phyloP scores from a whole-genome alignment of 2,113 vertebrate genomes.

The Asarcornis scutulata region DNA sequence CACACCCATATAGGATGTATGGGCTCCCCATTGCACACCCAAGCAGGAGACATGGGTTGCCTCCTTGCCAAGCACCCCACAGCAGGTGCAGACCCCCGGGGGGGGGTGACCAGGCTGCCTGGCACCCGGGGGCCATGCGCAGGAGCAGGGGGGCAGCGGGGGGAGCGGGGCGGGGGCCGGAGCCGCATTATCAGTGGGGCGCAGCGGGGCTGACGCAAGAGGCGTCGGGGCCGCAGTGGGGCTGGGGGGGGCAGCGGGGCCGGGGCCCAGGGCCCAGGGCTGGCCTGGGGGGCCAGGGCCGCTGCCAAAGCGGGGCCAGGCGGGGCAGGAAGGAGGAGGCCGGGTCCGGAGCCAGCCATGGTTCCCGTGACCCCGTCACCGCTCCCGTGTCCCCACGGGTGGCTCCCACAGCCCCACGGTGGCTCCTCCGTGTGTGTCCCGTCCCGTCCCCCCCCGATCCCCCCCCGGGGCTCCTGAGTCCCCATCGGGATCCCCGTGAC shows the following conservation, averaged over 20 bases:
- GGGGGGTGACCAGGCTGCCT: background rate
- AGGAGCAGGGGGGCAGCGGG: background rate
- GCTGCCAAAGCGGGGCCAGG: background rate
- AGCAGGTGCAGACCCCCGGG: too few species aligned
- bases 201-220: background rate
- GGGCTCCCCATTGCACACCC: rapidly evolving
- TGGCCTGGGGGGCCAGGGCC: background rate
- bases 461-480: background rate
- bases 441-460: background rate
- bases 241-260: background rate
- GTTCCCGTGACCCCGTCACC: background rate
- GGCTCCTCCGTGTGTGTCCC: background rate
- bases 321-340: constrained; percentile 43
- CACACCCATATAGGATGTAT: rapidly evolving
- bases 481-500: background rate
- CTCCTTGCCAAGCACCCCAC: too few species aligned
- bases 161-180: background rate
- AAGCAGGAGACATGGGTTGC: rapidly evolving
- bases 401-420: background rate
- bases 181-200: background rate
- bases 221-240: background rate
- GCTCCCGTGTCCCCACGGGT: background rate
- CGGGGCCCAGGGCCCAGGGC: background rate
- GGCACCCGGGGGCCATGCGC: background rate
- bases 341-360: background rate